phyloP scores from a whole-genome alignment of 2,888 invertebrate genomes.

The Tetranychus piercei region DNA sequence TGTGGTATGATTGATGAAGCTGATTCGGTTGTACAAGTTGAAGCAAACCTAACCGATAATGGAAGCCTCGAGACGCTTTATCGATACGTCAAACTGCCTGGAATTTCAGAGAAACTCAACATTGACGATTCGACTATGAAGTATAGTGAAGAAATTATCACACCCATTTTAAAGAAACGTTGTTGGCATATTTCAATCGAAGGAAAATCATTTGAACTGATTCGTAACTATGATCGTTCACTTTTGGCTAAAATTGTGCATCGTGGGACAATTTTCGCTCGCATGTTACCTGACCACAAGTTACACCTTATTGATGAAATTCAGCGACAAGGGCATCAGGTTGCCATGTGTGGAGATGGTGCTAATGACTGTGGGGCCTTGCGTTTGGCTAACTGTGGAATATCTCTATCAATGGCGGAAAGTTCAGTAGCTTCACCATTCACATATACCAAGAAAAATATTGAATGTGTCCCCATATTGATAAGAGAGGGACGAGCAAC shows the following conservation, averaged over 20 bases:
- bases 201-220: conserved; percentile 34
- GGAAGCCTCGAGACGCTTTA: conserved; percentile 25
- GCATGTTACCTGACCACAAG: conserved; percentile 43
- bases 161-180: not conserved
- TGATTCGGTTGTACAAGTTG: conserved; percentile 41
- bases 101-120: not conserved
- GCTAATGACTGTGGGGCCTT: conserved; percentile 37
- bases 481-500: conserved; percentile 36
- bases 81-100: conserved; percentile 6
- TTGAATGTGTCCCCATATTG: conserved; percentile 28
- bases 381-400: conserved; percentile 35
- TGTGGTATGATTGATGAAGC: conserved; percentile 57
- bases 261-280: conserved; percentile 32
- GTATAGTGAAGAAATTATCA: not conserved
- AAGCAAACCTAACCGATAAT: conserved; percentile 28
- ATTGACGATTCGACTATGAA: not conserved
- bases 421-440: conserved; percentile 32
- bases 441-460: conserved; percentile 29
- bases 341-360: conserved; percentile 38
- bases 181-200: conserved; percentile 34
- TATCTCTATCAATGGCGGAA: conserved; percentile 33
- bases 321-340: conserved; percentile 42
- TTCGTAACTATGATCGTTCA: conserved; percentile 32
- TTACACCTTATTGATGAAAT: conserved; percentile 51
- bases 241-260: conserved; percentile 29